Conservation (phyloP, 35 echinoderm and acorn worm species). For the Strongylocentrotus purpuratus region DNA sequence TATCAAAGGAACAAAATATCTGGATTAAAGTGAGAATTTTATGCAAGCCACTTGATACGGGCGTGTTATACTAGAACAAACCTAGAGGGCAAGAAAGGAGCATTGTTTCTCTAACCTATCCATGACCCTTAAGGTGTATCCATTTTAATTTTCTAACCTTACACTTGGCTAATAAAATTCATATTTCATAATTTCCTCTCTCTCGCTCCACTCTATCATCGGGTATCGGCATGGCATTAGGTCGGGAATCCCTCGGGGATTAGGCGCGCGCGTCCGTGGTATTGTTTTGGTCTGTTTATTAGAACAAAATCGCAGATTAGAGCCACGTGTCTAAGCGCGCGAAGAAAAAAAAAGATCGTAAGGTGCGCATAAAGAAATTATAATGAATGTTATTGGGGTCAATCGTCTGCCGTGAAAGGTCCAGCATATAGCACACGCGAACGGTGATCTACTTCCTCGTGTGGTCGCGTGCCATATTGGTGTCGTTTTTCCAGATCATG, state of each 20-base stretch:
- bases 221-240: neutral
- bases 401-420: neutral
- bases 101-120: constrained; percentile 4
- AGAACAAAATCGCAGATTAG: neutral
- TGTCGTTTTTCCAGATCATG: neutral
- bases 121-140: neutral
- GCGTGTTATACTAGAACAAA: neutral
- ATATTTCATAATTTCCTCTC: constrained; percentile 19
- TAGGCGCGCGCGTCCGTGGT: neutral
- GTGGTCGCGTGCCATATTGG: neutral
- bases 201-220: neutral
- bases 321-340: neutral
- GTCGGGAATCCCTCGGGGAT: neutral
- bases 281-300: constrained; percentile 13
- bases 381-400: neutral
- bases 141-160: constrained; percentile 6
- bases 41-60: no score
- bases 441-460: neutral
- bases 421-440: neutral
- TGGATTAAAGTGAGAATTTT: no score
- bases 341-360: constrained; percentile 1
- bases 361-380: neutral
- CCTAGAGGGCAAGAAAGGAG: neutral
- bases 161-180: constrained; percentile 18
- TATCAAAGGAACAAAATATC: no score